A percentile compares a stretch with the other conserved stretches of the same genome.
phyloP scores from a whole-genome alignment of 2,113 vertebrate species.

The Oreochromis tanganicae region DNA sequence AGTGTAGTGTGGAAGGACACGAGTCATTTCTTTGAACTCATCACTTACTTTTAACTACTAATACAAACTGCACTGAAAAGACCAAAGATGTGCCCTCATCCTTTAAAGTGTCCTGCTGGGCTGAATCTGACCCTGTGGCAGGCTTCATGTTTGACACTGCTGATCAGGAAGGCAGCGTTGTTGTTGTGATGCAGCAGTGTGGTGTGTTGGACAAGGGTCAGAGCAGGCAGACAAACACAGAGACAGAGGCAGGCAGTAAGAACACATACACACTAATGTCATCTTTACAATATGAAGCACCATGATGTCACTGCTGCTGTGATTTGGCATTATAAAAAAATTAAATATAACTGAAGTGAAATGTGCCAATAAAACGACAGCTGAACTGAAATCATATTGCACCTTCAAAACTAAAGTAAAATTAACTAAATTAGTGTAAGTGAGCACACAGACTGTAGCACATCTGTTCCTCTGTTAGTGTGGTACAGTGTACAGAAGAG shows the following conservation, averaged over 20 bases:
- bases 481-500: rapidly evolving
- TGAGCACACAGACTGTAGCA: no score
- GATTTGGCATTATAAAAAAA: rapidly evolving
- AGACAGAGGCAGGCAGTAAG: not conserved
- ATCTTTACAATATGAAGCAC: not conserved
- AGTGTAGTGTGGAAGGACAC: rapidly evolving
- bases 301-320: rapidly evolving
- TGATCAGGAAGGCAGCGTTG: rapidly evolving
- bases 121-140: not conserved
- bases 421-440: no score
- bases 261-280: rapidly evolving
- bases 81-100: not conserved
- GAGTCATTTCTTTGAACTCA: not conserved
- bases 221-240: not conserved
- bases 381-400: not conserved
- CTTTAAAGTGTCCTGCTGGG: not conserved
- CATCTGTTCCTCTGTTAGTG: not conserved
- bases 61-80: not conserved
- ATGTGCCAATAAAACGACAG: rapidly evolving
- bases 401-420: not conserved
- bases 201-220: not conserved
- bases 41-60: rapidly evolving
- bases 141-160: rapidly evolving
- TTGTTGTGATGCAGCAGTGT: not conserved
- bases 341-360: rapidly evolving